A percentile compares a stretch with the other conserved stretches of the same genome.
Evolutionary conservation across 2,888 invertebrate genomes (phyloP).

Genomic region (Sceliomorpha sp.): DNA sequence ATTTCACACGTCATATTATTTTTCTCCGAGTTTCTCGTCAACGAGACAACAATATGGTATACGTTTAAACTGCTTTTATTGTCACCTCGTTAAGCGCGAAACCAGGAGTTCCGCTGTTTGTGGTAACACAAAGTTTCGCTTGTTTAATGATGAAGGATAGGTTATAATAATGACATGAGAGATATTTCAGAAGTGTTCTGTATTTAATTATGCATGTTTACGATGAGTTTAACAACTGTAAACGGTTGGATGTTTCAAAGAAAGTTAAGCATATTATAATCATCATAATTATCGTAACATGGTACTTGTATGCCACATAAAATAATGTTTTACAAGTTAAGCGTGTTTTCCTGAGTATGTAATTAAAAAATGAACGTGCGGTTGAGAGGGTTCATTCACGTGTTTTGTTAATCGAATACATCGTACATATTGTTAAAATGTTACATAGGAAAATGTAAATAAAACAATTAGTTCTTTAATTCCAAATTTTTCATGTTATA

Average conservation of each 20-base stretch:
- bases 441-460: too few relatives aligned
- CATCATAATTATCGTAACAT: conserved; percentile 40
- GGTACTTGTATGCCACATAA: conserved; percentile 15
- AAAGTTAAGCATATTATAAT: conserved; percentile 35
- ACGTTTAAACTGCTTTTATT: conserved; percentile 52
- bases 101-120: conserved; percentile 52
- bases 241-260: conserved; percentile 42
- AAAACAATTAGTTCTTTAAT: too few relatives aligned
- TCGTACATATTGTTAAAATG: too few relatives aligned
- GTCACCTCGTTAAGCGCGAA: conserved; percentile 53
- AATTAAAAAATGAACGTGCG: too few relatives aligned
- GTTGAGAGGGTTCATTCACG: too few relatives aligned
- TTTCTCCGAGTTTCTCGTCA: conserved; percentile 14
- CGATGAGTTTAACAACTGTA: conserved; percentile 50
- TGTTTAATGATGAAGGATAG: conserved; percentile 56
- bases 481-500: too few relatives aligned
- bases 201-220: conserved; percentile 54
- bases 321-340: conserved; percentile 36
- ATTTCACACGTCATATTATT: conserved; percentile 30
- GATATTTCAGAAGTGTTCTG: conserved; percentile 51
- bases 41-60: conserved; percentile 37
- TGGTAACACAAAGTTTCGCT: conserved; percentile 49
- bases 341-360: conserved; percentile 14
- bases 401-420: too few relatives aligned
- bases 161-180: conserved; percentile 49